These are phyloP conservation scores for Phengaris arion DNA, from an alignment of 2,888 invertebrate species.

Conservation along the genomic window DNA sequence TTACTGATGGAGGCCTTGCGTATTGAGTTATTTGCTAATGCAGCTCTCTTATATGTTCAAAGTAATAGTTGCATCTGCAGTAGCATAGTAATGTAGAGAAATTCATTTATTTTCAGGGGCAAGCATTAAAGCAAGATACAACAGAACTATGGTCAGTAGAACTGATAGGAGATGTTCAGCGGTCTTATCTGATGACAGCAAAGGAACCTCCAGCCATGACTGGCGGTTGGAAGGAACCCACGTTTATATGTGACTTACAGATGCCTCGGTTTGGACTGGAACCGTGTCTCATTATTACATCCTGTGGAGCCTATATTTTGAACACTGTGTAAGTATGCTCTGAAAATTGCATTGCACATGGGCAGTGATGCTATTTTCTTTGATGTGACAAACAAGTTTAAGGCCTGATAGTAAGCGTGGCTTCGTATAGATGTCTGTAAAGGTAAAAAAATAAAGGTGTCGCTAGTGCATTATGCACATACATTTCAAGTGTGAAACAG, in stretches of 20 bases:
- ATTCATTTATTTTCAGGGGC: conserved; percentile 50
- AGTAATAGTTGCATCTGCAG: too few species aligned
- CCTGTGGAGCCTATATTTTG: conserved; percentile 76
- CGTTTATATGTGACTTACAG: conserved; percentile 68
- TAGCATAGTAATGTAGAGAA: neutral
- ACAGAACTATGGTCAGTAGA: conserved; percentile 68
- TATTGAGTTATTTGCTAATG: too few species aligned
- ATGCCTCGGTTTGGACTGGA: conserved; percentile 68
- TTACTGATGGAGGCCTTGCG: too few species aligned
- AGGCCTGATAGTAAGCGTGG: too few species aligned
- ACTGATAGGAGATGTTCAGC: conserved; percentile 60
- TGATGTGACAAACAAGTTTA: too few species aligned
- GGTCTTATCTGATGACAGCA: conserved; percentile 61
- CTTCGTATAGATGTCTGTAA: too few species aligned
- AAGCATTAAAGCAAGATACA: conserved; percentile 59
- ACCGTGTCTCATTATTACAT: conserved; percentile 78
- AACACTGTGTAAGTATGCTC: conserved; percentile 66
- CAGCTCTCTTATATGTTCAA: too few species aligned
- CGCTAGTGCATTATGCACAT: too few species aligned
- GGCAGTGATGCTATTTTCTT: too few species aligned
- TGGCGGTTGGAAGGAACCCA: conserved; percentile 65
- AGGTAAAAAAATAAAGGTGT: too few species aligned
- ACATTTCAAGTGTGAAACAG: too few species aligned
- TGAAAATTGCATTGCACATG: too few species aligned
- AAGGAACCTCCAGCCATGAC: conserved; percentile 50